A percentile compares a stretch with the other conserved stretches of the same genome.
These are phyloP conservation scores for Heteractis magnifica DNA, from an alignment of 92 coral and sea anemone species.

Conservation along the genomic window DNA sequence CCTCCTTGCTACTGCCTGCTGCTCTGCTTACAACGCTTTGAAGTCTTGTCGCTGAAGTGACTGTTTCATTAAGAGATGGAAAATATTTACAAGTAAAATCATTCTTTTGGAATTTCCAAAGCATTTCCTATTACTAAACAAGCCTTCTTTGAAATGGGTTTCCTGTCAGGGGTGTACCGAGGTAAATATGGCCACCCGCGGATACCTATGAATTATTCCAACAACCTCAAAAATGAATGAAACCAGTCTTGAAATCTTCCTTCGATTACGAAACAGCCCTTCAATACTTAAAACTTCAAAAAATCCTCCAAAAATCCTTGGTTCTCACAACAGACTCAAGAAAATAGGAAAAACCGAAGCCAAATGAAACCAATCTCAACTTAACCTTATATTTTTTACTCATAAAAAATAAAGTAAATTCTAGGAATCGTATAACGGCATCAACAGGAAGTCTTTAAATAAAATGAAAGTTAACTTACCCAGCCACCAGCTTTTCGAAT, in stretches of 20 bases:
- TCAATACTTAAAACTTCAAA: neutral
- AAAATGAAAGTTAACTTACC: conserved; percentile 59
- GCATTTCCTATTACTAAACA: neutral
- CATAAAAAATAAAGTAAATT: neutral
- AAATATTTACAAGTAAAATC: neutral
- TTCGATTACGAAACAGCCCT: neutral
- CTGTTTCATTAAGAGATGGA: neutral
- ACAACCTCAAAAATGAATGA: neutral
- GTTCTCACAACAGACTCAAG: neutral
- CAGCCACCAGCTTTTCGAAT: conserved; percentile 88
- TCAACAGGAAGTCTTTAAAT: neutral
- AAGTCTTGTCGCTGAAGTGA: neutral
- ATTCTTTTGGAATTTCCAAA: neutral
- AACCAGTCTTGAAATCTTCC: conserved; percentile 12
- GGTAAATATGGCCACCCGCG: conserved; percentile 8
- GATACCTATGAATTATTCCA: neutral
- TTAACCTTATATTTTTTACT: neutral
- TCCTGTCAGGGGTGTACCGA: neutral
- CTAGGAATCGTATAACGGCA: conserved; percentile 4
- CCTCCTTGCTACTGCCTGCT: neutral
- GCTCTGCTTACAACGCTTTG: conserved; percentile 4
- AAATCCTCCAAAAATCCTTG: neutral
- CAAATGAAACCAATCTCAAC: neutral
- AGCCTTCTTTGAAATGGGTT: neutral
- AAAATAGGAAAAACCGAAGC: neutral